phyloP scores from a whole-genome alignment of 2,113 vertebrate species.

The Corythoichthys intestinalis region DNA sequence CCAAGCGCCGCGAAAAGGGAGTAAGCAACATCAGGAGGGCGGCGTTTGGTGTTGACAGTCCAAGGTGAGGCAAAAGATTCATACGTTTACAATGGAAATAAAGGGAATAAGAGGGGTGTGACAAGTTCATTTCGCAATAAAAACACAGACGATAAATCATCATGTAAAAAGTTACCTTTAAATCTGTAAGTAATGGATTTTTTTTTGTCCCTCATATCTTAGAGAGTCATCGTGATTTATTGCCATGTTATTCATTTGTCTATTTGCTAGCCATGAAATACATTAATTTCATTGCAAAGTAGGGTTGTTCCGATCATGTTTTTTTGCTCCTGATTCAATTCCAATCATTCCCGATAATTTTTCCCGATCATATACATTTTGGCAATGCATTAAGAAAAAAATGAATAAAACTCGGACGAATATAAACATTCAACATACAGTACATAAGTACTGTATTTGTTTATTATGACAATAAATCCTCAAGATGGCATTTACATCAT shows the following conservation, averaged over 20 bases:
- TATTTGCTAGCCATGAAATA: not conserved
- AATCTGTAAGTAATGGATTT: not conserved
- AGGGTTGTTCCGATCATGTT: no score
- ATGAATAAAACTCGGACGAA: no score
- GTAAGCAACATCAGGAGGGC: not conserved
- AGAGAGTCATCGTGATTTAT: not conserved
- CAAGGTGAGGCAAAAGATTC: slow-evolving; percentile 13
- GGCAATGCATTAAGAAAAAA: no score
- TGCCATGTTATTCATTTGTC: not conserved
- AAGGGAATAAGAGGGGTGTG: not conserved
- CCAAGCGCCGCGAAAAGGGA: slow-evolving; percentile 18
- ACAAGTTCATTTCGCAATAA: not conserved
- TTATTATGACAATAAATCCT: no score
- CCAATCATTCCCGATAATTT: no score
- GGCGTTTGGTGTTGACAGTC: slow-evolving; percentile 1
- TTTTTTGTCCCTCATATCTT: not conserved
- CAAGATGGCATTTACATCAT: no score
- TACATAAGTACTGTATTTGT: no score
- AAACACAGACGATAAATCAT: not conserved
- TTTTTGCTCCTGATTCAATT: no score
- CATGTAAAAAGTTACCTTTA: not conserved
- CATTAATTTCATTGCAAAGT: not conserved
- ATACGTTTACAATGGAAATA: not conserved
- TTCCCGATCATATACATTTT: no score
- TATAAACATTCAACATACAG: no score